Conservation (phyloP, 2,888 invertebrate species). For the Catocala sponsa region DNA sequence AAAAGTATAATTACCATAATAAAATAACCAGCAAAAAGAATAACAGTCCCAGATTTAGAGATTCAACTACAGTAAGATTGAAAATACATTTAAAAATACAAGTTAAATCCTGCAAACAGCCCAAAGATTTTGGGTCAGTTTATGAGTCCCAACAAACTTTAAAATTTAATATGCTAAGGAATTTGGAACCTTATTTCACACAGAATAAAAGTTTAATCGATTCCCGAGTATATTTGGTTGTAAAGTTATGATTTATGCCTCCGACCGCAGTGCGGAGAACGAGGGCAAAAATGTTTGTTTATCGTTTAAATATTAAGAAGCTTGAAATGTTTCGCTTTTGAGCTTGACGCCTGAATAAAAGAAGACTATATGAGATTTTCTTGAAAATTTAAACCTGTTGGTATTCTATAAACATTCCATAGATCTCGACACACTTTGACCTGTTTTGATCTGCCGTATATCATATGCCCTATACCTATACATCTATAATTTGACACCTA, state of each 20-base stretch:
- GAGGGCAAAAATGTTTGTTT: slow-evolving; percentile 19
- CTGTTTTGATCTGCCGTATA: no score
- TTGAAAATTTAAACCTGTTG: no score
- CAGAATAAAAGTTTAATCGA: slow-evolving; percentile 1
- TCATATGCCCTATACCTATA: no score
- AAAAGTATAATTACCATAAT: no score
- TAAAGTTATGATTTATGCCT: slow-evolving; percentile 23
- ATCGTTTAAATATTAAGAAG: slow-evolving; percentile 23
- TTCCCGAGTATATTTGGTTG: background rate
- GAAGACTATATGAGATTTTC: no score
- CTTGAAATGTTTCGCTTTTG: background rate
- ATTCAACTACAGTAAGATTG: no score
- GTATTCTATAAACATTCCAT: no score
- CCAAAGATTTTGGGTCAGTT: slow-evolving; percentile 13
- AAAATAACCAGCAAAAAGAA: no score
- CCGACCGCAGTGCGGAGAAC: slow-evolving; percentile 11
- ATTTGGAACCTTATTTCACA: fast-evolving
- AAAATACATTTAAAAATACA: slow-evolving; percentile 18
- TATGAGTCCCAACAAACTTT: slow-evolving; percentile 19
- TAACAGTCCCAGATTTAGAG: no score
- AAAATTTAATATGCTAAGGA: background rate
- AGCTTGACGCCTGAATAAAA: background rate
- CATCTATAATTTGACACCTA: no score
- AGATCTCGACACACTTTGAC: no score
- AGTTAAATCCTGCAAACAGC: slow-evolving; percentile 30